Base-by-base conservation (phyloP, 2,113 vertebrate species). In the Microcebus lehilahytsara region DNA sequence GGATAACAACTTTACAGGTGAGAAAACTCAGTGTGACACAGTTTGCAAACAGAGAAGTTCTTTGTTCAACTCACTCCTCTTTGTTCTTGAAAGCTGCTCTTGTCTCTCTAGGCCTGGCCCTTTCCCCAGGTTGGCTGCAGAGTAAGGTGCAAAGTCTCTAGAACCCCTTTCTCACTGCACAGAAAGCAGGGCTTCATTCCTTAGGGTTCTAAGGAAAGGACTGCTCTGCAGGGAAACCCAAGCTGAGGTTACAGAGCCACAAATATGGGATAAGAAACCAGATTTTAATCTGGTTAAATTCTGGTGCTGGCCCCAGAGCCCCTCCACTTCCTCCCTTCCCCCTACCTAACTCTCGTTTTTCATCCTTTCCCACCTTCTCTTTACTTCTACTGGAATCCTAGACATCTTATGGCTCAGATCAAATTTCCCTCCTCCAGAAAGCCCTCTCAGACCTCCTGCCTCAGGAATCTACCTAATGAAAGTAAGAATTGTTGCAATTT, bases 391-490 rank as follows among this genome's bases (percentile, higher is more conserved):
- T 96, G 80, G 87, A 95, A 97, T 93, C 66, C 66, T 96, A 88
- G 72, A 88, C 85, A 94, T 94, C 58, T 90, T 71, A 91, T 91
- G 69, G 71, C 66, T 87, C 75, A 81, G 93, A 96, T 97, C 67
- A 85, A 95, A 95, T 97, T 87, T 96, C 93, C n/a, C 77, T 97
- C 66, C 77, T 97, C 95, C 84, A 85, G 66, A 97, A 97, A 92
- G 84, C 49, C 58, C 42, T 93, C 74, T 91, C 87, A 85, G 83
- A 95, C 84, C 83, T 51, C 80, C 62, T 89, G 64, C 32, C 87
- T 89, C 90, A 86, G 69, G 95, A 95, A 88, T 90, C 85, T 93
- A 53, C 77, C 77, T 79, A 75, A 90, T 77, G 75, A 96, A 96
- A 93, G 79, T 75, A 72, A 95, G 85, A 92, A 89, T 53, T 90